Conservation (phyloP, 2,888 invertebrate genomes). For the Griposia aprilina region DNA sequence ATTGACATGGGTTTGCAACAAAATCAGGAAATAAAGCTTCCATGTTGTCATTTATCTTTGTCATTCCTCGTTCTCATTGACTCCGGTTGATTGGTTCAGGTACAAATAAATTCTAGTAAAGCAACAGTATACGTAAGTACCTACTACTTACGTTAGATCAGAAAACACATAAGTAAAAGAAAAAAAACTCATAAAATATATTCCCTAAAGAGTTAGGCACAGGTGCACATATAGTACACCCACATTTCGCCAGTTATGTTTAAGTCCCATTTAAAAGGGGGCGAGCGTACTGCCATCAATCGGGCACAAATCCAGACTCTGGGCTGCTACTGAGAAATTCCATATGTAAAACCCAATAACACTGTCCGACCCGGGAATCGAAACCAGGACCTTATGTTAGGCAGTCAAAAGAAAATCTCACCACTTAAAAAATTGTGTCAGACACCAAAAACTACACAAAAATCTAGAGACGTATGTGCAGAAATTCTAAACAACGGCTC, state of each 20-base stretch:
- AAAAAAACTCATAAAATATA: not conserved
- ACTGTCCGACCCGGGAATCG: not conserved
- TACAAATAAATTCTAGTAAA: not conserved
- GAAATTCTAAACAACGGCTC: conserved; percentile 60
- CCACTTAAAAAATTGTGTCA: conserved; percentile 38
- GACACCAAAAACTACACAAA: conserved; percentile 25
- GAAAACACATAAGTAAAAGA: not conserved
- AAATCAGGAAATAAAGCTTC: not conserved
- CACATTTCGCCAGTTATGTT: not conserved
- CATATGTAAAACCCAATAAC: not conserved
- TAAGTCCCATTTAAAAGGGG: too few relatives aligned
- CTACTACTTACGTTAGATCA: not conserved
- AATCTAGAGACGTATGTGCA: conserved; percentile 51
- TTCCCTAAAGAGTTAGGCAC: not conserved
- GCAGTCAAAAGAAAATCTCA: not conserved
- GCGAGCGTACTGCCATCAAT: not conserved
- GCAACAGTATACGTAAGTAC: too few relatives aligned
- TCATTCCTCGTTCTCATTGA: not conserved
- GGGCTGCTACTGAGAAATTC: not conserved
- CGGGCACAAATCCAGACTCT: not conserved
- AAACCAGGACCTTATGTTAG: not conserved
- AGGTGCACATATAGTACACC: not conserved
- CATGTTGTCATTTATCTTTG: not conserved
- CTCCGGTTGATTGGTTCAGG: not conserved
- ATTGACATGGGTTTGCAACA: not conserved